A percentile compares a stretch with the other conserved stretches of the same genome.
Evolutionary conservation across 2,888 invertebrate genomes (phyloP).

Genomic region (Diplazon laetatorius): DNA sequence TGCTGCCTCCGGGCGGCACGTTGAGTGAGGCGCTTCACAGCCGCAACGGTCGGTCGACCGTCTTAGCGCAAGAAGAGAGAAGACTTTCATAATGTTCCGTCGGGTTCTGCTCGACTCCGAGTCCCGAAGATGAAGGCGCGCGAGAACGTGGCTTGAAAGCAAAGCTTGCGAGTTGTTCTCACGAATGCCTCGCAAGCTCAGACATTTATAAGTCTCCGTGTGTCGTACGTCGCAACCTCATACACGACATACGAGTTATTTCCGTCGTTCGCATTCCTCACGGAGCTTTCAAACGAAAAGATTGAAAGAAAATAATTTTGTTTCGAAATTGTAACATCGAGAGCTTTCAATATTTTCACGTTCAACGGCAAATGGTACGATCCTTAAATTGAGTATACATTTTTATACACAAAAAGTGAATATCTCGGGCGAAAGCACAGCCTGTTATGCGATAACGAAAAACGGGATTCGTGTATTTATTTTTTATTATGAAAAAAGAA

Average conservation of each 20-base stretch:
- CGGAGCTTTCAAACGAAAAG: background rate
- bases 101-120: conserved; percentile 19
- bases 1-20: background rate
- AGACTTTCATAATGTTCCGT: conserved; percentile 12
- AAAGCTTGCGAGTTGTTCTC: conserved; percentile 23
- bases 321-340: no score
- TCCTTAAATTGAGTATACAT: no score
- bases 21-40: background rate
- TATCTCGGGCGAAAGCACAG: no score
- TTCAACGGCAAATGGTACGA: no score
- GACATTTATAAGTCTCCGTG: conserved; percentile 9
- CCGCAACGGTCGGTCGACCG: conserved; percentile 4
- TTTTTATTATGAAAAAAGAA: no score
- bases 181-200: conserved; percentile 7
- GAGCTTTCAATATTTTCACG: no score
- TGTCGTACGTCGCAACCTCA: background rate
- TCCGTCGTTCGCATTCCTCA: background rate
- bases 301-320: background rate
- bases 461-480: no score
- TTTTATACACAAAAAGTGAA: no score
- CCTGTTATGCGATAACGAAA: no score
- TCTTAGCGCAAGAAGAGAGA: no score
- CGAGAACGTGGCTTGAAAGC: conserved; percentile 11
- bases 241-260: background rate
- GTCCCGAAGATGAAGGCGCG: conserved; percentile 7